phyloP scores from a whole-genome alignment of 2,888 invertebrate species.

The Ectobius pallidus region DNA sequence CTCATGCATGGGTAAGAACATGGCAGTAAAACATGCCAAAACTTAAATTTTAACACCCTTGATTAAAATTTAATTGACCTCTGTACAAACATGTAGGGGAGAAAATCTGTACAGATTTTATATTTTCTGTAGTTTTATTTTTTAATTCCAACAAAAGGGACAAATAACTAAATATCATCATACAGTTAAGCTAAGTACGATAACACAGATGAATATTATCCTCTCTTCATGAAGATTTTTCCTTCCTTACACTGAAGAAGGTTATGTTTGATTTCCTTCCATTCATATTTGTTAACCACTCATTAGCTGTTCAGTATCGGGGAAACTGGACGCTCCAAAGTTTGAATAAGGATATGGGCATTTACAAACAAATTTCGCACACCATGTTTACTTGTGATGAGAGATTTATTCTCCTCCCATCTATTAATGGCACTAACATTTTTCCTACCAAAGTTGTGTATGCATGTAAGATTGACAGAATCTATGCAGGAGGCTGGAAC shows the following conservation, averaged over 20 bases:
- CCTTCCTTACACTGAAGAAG: not conserved
- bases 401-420: not conserved
- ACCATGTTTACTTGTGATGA: no score
- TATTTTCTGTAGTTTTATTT: no score
- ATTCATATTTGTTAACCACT: not conserved
- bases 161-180: no score
- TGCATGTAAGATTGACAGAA: not conserved
- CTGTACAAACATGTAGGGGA: no score
- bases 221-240: conserved; percentile 14
- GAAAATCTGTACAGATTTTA: no score
- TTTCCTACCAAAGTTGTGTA: not conserved
- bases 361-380: conserved; percentile 5
- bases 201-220: conserved; percentile 21
- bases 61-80: not conserved
- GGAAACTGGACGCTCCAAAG: no score
- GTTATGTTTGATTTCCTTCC: not conserved
- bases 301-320: not conserved
- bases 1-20: conserved; percentile 15
- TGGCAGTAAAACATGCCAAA: conserved; percentile 6
- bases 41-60: conserved; percentile 1
- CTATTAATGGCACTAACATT: not conserved
- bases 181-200: no score
- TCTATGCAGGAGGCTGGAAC: conserved; percentile 19
- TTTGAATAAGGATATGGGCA: conserved; percentile 3
- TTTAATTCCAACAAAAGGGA: no score